Conservation (phyloP, 2,888 invertebrate species). For the Acronicta leporina region DNA sequence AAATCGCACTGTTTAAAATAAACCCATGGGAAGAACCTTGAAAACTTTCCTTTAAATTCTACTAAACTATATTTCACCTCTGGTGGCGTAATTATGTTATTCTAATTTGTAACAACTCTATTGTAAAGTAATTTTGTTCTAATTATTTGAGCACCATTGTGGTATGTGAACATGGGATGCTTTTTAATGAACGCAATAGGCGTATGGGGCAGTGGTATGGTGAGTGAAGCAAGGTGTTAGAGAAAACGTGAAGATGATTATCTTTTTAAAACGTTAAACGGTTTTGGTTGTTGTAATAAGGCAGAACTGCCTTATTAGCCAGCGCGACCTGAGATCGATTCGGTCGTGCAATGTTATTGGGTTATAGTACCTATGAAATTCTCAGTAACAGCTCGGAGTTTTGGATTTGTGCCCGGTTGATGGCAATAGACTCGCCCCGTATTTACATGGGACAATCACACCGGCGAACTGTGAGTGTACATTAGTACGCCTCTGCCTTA, state of each 20-base stretch:
- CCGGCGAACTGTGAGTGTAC: too few relatives aligned
- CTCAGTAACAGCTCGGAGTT: too few relatives aligned
- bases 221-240: conserved; percentile 14
- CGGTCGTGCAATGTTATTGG: too few relatives aligned
- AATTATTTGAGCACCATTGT: conserved; percentile 46
- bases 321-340: too few relatives aligned
- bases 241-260: conserved; percentile 23
- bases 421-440: too few relatives aligned
- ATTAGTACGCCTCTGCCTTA: too few relatives aligned
- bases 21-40: conserved; percentile 33
- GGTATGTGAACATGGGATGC: conserved; percentile 29
- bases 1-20: not conserved
- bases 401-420: too few relatives aligned
- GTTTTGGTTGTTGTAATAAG: too few relatives aligned
- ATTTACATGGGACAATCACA: too few relatives aligned
- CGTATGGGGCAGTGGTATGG: conserved; percentile 1
- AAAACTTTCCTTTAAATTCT: conserved; percentile 6
- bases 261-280: not conserved
- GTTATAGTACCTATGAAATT: too few relatives aligned
- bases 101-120: conserved; percentile 49
- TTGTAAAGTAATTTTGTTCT: conserved; percentile 34
- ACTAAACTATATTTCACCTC: not conserved
- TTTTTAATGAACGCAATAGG: conserved; percentile 27
- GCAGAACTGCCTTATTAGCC: too few relatives aligned
- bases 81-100: conserved; percentile 26